Evolutionary conservation across 2,888 invertebrate species (phyloP).

Genomic region (Mactromeris polynyma): DNA sequence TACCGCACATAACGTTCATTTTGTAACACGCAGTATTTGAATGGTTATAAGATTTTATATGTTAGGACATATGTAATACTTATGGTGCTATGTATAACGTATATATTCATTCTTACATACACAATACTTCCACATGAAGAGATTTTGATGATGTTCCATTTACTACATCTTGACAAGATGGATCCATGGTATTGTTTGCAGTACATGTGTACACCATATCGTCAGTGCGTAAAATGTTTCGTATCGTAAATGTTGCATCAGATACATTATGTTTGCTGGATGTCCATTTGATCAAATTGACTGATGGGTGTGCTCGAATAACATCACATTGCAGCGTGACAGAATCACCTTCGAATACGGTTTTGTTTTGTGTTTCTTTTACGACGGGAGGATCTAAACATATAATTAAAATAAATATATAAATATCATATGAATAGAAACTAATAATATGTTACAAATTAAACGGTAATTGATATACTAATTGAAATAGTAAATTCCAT

Average conservation of each 20-base stretch:
- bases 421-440: too few relatives aligned
- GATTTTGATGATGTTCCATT: background rate
- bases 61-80: too few relatives aligned
- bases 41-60: too few relatives aligned
- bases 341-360: background rate
- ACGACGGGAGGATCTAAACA: background rate
- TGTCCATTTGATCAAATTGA: background rate
- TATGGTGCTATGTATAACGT: background rate
- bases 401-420: background rate
- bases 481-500: too few relatives aligned
- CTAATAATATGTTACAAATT: too few relatives aligned
- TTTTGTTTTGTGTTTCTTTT: background rate
- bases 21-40: too few relatives aligned
- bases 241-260: background rate
- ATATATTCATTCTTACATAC: background rate
- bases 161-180: background rate
- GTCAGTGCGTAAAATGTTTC: background rate
- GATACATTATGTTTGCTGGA: background rate
- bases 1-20: too few relatives aligned
- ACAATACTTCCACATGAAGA: background rate
- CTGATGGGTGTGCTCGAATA: background rate
- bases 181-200: background rate
- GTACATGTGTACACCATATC: slow-evolving; percentile 12
- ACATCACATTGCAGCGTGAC: background rate
- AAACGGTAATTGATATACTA: too few relatives aligned